phyloP scores from a whole-genome alignment of 2,888 invertebrate species.

The Drosophila pseudotalamancana region DNA sequence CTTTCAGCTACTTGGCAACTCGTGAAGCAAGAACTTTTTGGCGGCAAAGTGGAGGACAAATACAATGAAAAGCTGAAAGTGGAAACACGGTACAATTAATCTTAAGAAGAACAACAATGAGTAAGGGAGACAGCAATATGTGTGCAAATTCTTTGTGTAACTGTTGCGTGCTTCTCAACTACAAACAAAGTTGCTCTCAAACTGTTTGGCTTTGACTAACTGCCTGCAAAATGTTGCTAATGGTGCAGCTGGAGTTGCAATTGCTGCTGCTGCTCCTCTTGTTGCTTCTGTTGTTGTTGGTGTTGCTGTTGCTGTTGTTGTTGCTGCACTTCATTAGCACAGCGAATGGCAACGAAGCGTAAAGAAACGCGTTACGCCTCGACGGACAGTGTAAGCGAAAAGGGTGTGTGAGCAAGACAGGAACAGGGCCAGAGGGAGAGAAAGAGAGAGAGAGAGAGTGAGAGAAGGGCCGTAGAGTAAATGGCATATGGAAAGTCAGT shows the following conservation, averaged over 20 bases:
- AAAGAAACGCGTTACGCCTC: conserved; percentile 63
- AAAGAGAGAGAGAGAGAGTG: conserved; percentile 10
- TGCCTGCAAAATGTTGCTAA: conserved; percentile 23
- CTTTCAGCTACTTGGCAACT: not conserved
- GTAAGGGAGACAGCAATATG: conserved; percentile 1
- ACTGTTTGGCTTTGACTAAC: conserved; percentile 24
- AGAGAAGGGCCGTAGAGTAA: conserved; percentile 1
- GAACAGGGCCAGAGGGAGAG: not conserved
- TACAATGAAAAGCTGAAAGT: conserved; percentile 12
- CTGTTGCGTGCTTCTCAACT: conserved; percentile 9
- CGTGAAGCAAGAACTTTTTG: not conserved
- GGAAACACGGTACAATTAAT: conserved; percentile 17
- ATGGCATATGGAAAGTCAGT: conserved; percentile 19
- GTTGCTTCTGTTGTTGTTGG: conserved; percentile 28
- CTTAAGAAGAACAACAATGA: not conserved
- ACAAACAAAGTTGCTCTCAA: conserved; percentile 18
- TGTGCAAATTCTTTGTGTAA: conserved; percentile 13
- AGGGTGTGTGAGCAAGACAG: conserved; percentile 13
- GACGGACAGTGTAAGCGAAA: conserved; percentile 46
- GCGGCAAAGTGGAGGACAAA: not conserved
- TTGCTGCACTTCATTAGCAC: conserved; percentile 73
- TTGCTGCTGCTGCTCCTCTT: conserved; percentile 20
- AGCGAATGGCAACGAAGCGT: conserved; percentile 70
- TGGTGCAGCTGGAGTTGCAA: conserved; percentile 32
- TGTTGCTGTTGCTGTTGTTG: conserved; percentile 32